Conservation (phyloP, 2,797 vertebrate genomes). For the Artibeus jamaicensis region DNA sequence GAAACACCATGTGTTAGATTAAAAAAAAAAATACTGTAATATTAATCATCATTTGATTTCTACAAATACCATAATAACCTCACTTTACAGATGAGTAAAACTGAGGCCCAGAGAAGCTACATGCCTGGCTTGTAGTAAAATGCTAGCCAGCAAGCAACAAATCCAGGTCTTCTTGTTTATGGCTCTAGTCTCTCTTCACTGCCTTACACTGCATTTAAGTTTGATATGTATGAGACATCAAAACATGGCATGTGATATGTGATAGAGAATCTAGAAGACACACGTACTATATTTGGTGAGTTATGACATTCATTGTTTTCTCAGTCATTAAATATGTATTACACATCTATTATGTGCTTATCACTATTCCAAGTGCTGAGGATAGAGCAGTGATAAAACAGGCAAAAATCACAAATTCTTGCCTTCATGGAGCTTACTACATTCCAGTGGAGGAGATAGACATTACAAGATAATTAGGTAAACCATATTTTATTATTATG, state of each 20-base stretch:
- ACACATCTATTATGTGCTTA: not conserved
- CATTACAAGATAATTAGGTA: constrained; percentile 17
- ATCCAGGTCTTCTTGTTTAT: not conserved
- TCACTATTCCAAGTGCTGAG: not conserved
- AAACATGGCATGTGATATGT: not conserved
- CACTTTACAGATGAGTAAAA: constrained; percentile 41
- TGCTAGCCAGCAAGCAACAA: not conserved
- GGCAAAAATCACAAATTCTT: constrained; percentile 37
- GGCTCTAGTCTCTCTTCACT: not conserved
- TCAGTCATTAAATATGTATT: constrained; percentile 2
- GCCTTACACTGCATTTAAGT: constrained; percentile 1
- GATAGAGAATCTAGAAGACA: not conserved
- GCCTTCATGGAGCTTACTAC: constrained; percentile 22
- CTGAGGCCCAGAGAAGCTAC: not conserved
- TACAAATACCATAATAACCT: not conserved
- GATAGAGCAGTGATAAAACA: not conserved
- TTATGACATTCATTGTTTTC: not conserved
- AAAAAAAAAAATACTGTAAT: not conserved
- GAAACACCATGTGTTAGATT: not conserved
- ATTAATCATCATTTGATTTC: constrained; percentile 2
- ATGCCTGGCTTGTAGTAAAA: not conserved
- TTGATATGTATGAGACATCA: not conserved
- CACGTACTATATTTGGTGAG: not conserved
- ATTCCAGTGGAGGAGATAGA: not conserved
- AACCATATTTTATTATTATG: constrained; percentile 41